Percentiles rank a stretch among this genome's conserved stretches.
Evolutionary conservation across 2,113 vertebrate species (phyloP).

Genomic region (Pyxicephalus adspersus): DNA sequence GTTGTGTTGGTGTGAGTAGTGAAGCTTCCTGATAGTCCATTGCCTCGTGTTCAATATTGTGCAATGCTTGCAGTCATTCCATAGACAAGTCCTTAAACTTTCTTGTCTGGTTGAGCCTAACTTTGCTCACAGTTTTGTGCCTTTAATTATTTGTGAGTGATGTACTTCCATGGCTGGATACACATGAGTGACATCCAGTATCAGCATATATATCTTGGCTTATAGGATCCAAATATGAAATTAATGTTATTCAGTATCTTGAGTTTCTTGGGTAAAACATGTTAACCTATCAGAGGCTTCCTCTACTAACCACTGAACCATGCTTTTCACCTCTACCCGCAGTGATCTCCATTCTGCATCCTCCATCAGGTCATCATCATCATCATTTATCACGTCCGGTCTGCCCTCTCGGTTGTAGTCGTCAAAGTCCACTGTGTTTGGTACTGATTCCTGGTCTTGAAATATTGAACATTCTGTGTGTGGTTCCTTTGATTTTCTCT

Average conservation of each 20-base stretch:
- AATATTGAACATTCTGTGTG: background rate
- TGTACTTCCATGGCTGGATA: slow-evolving; percentile 6
- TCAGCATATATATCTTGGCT: background rate
- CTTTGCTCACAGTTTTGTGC: background rate
- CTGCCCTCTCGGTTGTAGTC: background rate
- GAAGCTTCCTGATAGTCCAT: background rate
- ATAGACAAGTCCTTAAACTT: background rate
- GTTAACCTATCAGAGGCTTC: slow-evolving; percentile 29
- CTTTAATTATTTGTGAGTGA: background rate
- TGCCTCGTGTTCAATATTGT: background rate
- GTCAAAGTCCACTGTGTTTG: background rate
- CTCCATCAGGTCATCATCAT: background rate
- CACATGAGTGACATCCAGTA: background rate
- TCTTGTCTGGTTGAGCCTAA: background rate
- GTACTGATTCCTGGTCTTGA: background rate
- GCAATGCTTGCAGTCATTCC: background rate
- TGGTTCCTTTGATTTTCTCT: background rate
- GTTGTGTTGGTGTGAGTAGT: background rate
- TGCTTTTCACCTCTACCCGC: slow-evolving; percentile 17
- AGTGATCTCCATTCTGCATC: background rate
- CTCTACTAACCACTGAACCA: slow-evolving; percentile 27
- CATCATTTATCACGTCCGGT: background rate
- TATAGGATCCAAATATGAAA: background rate
- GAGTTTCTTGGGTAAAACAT: background rate
- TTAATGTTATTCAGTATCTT: slow-evolving; percentile 4